Base-by-base conservation (phyloP, 1,140 invertebrate species). In the Hycleus phaleratus region DNA sequence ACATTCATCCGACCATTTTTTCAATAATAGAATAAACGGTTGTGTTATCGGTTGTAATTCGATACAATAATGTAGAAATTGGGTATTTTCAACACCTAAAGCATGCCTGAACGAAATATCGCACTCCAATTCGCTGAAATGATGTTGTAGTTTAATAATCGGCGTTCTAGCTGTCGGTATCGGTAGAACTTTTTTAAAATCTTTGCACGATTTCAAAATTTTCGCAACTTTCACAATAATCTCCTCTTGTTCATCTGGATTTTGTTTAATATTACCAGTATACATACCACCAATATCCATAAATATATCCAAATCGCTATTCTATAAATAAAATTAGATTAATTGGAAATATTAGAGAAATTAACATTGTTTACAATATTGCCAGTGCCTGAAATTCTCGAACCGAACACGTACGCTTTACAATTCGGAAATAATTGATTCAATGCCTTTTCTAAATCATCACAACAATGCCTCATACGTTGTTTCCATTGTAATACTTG, bases 61-160 rank as follows among this genome's bases (percentile, higher is more conserved):
- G 4, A 72, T 63, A 54, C 73, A 77, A 43, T 73, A 78, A 75
- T 65, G 73, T 39, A 81, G 61, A 64, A 78, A 71, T 65, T 72
- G 73, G 2, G 77, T 77, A 62, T 82, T 82, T 68, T 80, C 76
- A 12, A 79, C 75, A 59, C 75, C 74, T 10, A 83, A 71, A 3
- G 78, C 77, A 71, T 79, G 78, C 32, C 73, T 69, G 56, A 82
- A 81, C 0, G 80, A 81, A 38, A 84, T 68, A 70, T 83, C 81
- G 66, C 79, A 81, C 26, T 76, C 69, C 3, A 82, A 58, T 6
- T 66, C 59, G 3, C 74, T 75, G 3, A 60, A 54, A n/a, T 59
- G 65, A 63, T 82, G 77, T 47, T 61, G 61, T 44, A 80, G 66
- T 68, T 78, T 80, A 8, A 84, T 73, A 59, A 83, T 82, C 0